phyloP scores from a whole-genome alignment of 1,140 invertebrate species.

The Glossosoma conforme region DNA sequence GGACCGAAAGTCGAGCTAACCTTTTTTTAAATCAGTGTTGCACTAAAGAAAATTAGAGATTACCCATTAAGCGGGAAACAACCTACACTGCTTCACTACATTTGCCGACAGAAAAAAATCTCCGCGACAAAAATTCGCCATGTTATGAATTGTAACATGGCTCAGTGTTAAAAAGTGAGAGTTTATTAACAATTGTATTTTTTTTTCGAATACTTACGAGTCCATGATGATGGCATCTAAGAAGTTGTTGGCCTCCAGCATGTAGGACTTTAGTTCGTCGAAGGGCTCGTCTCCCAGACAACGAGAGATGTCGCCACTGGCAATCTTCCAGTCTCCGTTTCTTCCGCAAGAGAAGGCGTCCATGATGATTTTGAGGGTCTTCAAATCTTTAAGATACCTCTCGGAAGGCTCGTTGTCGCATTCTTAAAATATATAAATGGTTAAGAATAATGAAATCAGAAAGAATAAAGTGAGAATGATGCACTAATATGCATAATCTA shows the following conservation, averaged over 20 bases:
- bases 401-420: slow-evolving; percentile 46
- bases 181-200: no score
- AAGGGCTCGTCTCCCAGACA: slow-evolving; percentile 45
- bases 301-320: slow-evolving; percentile 46
- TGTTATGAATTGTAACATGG: no score
- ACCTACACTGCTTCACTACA: no score
- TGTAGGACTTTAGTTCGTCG: slow-evolving; percentile 52
- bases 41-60: no score
- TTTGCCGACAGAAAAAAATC: no score
- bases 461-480: no score
- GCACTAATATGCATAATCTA: no score
- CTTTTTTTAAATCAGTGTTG: no score
- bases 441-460: slow-evolving; percentile 11
- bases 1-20: no score
- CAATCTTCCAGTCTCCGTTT: slow-evolving; percentile 41
- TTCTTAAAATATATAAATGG: slow-evolving; percentile 36
- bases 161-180: no score
- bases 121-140: no score
- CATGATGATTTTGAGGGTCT: slow-evolving; percentile 53
- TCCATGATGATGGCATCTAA: slow-evolving; percentile 58
- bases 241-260: slow-evolving; percentile 47
- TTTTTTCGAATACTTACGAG: slow-evolving; percentile 61
- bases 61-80: no score
- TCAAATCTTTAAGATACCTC: slow-evolving; percentile 51
- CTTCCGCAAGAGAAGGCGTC: slow-evolving; percentile 49